Evolutionary conservation across 2,797 vertebrate species (phyloP).

Genomic region (Odontamblyopus rebecca): DNA sequence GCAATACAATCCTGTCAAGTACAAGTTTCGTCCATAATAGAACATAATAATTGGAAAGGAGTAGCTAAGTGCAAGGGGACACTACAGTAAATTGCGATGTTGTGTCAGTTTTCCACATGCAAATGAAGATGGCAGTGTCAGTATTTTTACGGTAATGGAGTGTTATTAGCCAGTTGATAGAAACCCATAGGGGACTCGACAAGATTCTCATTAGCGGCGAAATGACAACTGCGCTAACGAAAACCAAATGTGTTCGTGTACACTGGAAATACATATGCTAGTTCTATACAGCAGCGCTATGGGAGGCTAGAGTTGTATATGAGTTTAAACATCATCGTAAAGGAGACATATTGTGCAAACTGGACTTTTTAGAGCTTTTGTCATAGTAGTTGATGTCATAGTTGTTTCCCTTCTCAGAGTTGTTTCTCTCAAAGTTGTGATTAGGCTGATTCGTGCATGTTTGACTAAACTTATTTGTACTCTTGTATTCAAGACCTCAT

Average conservation of each 20-base stretch:
- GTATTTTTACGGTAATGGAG: conserved; percentile 27
- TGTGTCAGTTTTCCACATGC: conserved; percentile 14
- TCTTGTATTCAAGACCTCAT: too few relatives aligned
- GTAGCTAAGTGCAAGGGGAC: neutral
- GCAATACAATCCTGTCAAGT: neutral
- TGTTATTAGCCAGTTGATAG: conserved; percentile 27
- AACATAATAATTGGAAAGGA: conserved; percentile 15
- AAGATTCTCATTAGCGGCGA: conserved; percentile 50
- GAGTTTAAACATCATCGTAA: too few relatives aligned
- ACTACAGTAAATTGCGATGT: neutral
- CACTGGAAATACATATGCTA: neutral
- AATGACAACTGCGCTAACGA: conserved; percentile 49
- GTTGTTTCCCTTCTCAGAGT: neutral
- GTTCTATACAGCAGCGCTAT: neutral
- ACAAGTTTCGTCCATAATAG: neutral
- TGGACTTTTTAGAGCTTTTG: too few relatives aligned
- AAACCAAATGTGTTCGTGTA: conserved; percentile 41
- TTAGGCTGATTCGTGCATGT: too few relatives aligned
- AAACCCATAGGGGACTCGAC: conserved; percentile 30
- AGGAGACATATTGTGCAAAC: too few relatives aligned
- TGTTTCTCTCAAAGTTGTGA: too few relatives aligned
- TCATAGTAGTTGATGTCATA: too few relatives aligned
- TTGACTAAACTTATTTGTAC: too few relatives aligned
- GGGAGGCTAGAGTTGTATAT: neutral
- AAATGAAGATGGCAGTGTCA: conserved; percentile 20